Evolutionary conservation across 2,888 invertebrate species (phyloP), one percentile per base, ranked within the genome.

Genomic region (Ophion ellenae): DNA sequence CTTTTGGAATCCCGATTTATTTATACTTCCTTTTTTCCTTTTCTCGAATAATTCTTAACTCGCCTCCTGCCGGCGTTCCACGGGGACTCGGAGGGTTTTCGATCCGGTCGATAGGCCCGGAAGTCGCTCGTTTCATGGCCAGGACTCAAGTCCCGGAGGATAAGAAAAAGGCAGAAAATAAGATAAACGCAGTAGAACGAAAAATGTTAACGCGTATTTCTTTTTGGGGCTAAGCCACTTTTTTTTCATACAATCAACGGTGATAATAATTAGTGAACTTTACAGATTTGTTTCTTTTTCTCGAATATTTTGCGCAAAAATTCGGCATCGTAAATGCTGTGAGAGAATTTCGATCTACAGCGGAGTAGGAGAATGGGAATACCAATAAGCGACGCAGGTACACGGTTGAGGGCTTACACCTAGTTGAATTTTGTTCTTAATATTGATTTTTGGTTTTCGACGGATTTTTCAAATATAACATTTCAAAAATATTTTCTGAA

Each of bases 91-190:
- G 47, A 80, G 76, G 66, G 53, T 81, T 74, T 69, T 45, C 28
- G 61, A 76, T 84, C 74, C 53, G 77, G 66, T 69, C 81, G 81
- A 77, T 81, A 74, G 61, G 40, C 7, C 84, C 81, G 84, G 84
- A 81, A 81, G 81, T 84, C 77, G 63, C 64, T 76, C 47, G 85
- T 85, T 85, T 20, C 20, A 24, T 66, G 78, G 79, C 70, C 75
- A 70, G 47, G 75, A 47, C 9, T 75, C 64, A 28, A 75, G 75
- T 71, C 70, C 78, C 47, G 78, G 74, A 61, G 36, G 67, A 36
- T 17, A 45, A 36, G 69, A 64, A 24, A 66, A 63, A 36, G 63
- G 17, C 28, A 69, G 45, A 69, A 79, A 75, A 79, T 78, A 28
- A 17, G 32, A 67, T 40, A 28, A 53, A 28, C 28, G 53, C 24